A percentile compares a stretch with the other conserved stretches of the same genome.
Evolutionary conservation across 2,797 vertebrate genomes (phyloP).

Genomic region (Eospalax fontanierii): DNA sequence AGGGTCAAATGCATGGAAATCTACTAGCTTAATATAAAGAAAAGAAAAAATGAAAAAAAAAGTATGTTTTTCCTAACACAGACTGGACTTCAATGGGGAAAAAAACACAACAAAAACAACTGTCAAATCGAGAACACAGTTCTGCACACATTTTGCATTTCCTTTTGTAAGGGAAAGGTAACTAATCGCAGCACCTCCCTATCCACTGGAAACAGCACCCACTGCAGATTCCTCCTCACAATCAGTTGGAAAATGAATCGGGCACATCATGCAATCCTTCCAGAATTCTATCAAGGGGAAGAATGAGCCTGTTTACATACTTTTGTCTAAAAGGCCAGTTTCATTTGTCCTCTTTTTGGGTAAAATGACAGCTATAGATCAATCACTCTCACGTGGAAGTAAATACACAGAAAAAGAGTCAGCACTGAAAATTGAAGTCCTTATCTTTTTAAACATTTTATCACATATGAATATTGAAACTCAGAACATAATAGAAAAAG

Average conservation of each 20-base stretch:
- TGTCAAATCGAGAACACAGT: constrained; percentile 83
- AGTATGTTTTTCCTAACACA: constrained; percentile 86
- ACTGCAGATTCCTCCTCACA: constrained; percentile 82
- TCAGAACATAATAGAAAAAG: too few relatives aligned
- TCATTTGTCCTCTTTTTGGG: constrained; percentile 80
- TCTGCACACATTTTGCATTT: constrained; percentile 82
- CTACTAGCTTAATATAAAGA: constrained; percentile 86
- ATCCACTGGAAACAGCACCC: constrained; percentile 88
- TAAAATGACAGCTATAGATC: constrained; percentile 85
- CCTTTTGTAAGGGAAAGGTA: constrained; percentile 88
- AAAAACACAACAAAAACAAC: constrained; percentile 85
- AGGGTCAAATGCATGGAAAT: constrained; percentile 87
- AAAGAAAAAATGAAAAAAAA: constrained; percentile 82
- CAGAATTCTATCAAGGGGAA: constrained; percentile 86
- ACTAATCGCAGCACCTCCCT: constrained; percentile 87
- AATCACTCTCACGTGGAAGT: constrained; percentile 84
- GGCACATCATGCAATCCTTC: constrained; percentile 84
- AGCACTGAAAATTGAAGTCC: constrained; percentile 82
- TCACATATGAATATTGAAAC: constrained; percentile 34
- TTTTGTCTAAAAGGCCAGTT: constrained; percentile 86
- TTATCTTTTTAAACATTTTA: constrained; percentile 68
- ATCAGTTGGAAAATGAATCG: constrained; percentile 88
- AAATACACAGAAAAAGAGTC: constrained; percentile 60
- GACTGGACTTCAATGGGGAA: constrained; percentile 81
- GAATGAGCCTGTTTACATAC: constrained; percentile 79